phyloP scores from a whole-genome alignment of 2,797 vertebrate species.

The Gymnopithys bicolor region DNA sequence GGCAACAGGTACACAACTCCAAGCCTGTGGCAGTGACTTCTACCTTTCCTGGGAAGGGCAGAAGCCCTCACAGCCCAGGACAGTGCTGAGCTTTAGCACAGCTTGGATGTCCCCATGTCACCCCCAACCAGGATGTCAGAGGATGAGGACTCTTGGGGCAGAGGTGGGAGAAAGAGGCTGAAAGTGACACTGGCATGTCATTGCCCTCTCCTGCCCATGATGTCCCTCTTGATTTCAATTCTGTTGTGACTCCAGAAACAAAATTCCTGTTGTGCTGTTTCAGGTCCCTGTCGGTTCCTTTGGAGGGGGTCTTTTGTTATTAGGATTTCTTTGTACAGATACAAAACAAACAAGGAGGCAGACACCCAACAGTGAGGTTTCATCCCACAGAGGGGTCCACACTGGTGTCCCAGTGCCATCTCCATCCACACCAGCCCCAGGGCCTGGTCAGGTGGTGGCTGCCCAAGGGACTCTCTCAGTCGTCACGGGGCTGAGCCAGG shows the following conservation, averaged over 20 bases:
- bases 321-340: conserved; percentile 30
- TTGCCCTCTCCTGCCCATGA: accelerated
- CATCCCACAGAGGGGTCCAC: accelerated
- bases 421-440: not conserved
- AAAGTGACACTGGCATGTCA: accelerated
- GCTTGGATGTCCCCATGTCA: not conserved
- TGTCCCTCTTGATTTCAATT: not conserved
- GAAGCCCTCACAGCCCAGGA: not conserved
- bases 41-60: not conserved
- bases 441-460: not conserved
- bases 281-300: not conserved
- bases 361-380: not conserved
- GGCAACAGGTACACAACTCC: accelerated
- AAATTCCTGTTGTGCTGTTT: not conserved
- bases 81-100: not conserved
- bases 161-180: not conserved
- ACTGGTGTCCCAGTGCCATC: not conserved
- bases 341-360: not conserved
- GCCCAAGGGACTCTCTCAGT: not conserved
- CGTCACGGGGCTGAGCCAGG: not conserved
- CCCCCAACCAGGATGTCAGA: not conserved
- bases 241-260: not conserved
- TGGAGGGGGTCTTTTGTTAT: not conserved
- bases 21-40: not conserved
- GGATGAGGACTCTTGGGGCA: not conserved